A percentile compares a stretch with the other conserved stretches of the same genome.
These are phyloP conservation scores for Lagria hirta DNA, from an alignment of 2,888 invertebrate genomes.

Conservation along the genomic window DNA sequence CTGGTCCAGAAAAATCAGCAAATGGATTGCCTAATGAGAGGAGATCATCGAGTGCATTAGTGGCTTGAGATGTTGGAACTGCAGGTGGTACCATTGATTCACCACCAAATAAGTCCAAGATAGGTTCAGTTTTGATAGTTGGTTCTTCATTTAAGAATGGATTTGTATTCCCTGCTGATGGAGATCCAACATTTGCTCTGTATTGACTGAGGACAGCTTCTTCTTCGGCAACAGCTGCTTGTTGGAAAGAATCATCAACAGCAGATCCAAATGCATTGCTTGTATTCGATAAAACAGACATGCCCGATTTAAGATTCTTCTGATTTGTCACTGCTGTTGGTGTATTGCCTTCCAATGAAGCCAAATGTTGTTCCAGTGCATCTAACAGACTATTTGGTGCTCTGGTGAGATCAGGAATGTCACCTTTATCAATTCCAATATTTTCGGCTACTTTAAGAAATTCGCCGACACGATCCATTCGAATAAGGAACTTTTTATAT, in stretches of 20 bases:
- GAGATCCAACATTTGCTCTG: slow-evolving; percentile 85
- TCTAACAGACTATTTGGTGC: slow-evolving; percentile 97
- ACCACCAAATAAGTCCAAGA: slow-evolving; percentile 81
- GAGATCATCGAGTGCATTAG: slow-evolving; percentile 85
- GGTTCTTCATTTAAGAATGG: slow-evolving; percentile 72
- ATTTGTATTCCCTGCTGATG: slow-evolving; percentile 73
- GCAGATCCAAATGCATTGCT: slow-evolving; percentile 87
- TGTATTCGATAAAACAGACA: slow-evolving; percentile 84
- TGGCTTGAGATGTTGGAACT: slow-evolving; percentile 36
- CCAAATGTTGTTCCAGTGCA: slow-evolving; percentile 95
- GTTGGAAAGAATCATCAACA: slow-evolving; percentile 82
- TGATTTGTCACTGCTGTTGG: slow-evolving; percentile 84
- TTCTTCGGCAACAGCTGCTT: slow-evolving; percentile 92
- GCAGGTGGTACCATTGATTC: slow-evolving; percentile 49
- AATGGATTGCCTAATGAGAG: slow-evolving; percentile 72
- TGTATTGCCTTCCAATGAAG: slow-evolving; percentile 90
- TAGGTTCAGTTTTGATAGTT: slow-evolving; percentile 53
- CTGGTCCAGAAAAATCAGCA: slow-evolving; percentile 65
- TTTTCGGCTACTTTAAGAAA: slow-evolving; percentile 89
- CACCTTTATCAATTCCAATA: slow-evolving; percentile 98
- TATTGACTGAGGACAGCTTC: slow-evolving; percentile 94
- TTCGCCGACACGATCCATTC: slow-evolving; percentile 99
- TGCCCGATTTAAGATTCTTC: slow-evolving; percentile 87
- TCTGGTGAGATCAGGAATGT: slow-evolving; percentile 97
- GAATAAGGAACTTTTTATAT: slow-evolving; percentile 97